Evolutionary conservation across 2,113 vertebrate genomes (phyloP), one percentile per base, ranked within the genome.

Genomic region (Nerophis ophidion): DNA sequence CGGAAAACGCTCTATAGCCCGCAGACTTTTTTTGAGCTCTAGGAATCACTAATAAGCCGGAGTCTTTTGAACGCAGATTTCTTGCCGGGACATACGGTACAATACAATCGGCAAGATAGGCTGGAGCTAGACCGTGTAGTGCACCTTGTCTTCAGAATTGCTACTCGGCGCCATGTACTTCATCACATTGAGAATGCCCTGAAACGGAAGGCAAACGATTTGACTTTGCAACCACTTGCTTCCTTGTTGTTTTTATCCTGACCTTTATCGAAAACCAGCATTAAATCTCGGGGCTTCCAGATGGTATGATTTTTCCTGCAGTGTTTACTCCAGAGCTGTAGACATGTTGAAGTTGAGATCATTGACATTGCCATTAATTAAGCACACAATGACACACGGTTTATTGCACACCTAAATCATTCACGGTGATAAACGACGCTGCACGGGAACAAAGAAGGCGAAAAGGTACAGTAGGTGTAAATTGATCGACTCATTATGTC

Each of bases 101-200:
- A n/a, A n/a, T n/a, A n/a, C n/a, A n/a, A n/a, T n/a, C n/a, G n/a
- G n/a, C n/a, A n/a, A n/a, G n/a, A n/a, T n/a, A n/a, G n/a, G n/a
- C n/a, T n/a, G n/a, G n/a, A n/a, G n/a, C n/a, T n/a, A n/a, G n/a
- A n/a, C n/a, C 33, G 36, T 74, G 61, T 57, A 51, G 60, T 44
- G 67, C 65, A 61, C 74, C 60, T 74, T 65, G 53, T 68, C 54
- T 75, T 74, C 62, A 65, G 75, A 72, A 79, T 70, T 76, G 65
- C 64, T 57, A 46, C 61, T 61, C 46, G 36, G 60, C 63, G 70
- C 79, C 79, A 78, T 45, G 2, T 44, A 54, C 59, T 81, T 70
- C 50, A 69, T 75, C 62, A 72, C 13, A 38, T 76, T 62, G 70
- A 81, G 46, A 69, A 63, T 59, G 66, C 36, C 68, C 54, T 69